These are phyloP conservation scores for Strigamia transsilvanica DNA, from an alignment of 2,888 invertebrate genomes.

Conservation along the genomic window DNA sequence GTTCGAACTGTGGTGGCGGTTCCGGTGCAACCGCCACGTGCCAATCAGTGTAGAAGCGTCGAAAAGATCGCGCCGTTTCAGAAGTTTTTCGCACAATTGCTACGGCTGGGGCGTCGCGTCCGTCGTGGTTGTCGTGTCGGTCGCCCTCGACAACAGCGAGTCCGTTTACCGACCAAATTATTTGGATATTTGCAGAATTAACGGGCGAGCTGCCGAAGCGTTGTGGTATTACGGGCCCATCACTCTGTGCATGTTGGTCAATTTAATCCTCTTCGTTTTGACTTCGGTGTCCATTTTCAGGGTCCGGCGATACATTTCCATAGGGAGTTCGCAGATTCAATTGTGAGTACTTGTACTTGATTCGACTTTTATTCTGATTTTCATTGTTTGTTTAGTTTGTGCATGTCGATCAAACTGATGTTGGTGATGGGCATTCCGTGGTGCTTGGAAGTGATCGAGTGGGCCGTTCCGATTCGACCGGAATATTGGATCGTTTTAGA, in stretches of 20 bases:
- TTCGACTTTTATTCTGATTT: too few species aligned
- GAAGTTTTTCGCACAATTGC: neutral
- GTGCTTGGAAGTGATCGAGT: neutral
- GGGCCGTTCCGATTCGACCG: neutral
- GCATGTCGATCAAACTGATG: neutral
- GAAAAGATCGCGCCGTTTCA: neutral
- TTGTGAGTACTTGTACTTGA: too few species aligned
- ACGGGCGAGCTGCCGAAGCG: neutral
- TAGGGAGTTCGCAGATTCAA: neutral
- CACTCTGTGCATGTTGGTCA: neutral
- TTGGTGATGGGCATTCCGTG: neutral
- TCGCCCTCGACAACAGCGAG: neutral
- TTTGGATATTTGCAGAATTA: neutral
- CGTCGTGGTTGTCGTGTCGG: neutral
- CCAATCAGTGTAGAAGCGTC: neutral
- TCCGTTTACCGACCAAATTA: neutral
- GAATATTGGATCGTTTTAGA: neutral
- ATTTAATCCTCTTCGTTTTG: neutral
- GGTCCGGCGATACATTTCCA: neutral
- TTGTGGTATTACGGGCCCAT: neutral
- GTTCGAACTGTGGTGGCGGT: constrained; percentile 1
- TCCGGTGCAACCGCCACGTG: neutral
- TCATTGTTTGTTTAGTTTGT: neutral
- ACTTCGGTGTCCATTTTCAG: neutral
- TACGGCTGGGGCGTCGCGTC: neutral